Percentiles rank a stretch among this genome's conserved stretches.
These are phyloP conservation scores for Listrodromus nycthemerus DNA, from an alignment of 2,888 invertebrate species.

Conservation along the genomic window DNA sequence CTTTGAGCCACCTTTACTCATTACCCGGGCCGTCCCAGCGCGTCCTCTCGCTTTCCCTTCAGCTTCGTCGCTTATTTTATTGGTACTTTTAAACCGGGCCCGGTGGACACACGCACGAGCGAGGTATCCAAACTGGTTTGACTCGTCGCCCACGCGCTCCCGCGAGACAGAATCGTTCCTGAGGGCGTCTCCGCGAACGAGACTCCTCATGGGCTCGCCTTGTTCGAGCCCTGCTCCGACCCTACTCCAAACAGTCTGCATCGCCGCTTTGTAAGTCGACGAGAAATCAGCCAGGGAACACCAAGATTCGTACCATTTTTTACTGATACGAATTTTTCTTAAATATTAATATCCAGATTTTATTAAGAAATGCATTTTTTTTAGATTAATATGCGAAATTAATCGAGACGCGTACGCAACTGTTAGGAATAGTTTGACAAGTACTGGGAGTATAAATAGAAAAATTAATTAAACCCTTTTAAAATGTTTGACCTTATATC, in stretches of 20 bases:
- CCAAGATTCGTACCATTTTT: background rate
- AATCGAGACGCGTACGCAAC: too few species aligned
- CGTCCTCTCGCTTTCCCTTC: constrained; percentile 7
- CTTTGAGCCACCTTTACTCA: constrained; percentile 26
- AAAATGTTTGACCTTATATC: too few species aligned
- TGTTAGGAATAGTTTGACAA: too few species aligned
- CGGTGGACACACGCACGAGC: constrained; percentile 57
- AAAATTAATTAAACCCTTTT: too few species aligned
- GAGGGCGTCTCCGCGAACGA: constrained; percentile 38
- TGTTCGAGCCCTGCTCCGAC: constrained; percentile 16
- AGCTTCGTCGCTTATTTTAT: constrained; percentile 56
- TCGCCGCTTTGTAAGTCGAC: constrained; percentile 15
- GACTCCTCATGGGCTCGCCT: constrained; percentile 20
- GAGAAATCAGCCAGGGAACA: background rate
- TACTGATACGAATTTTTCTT: background rate
- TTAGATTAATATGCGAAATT: background rate
- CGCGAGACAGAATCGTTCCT: constrained; percentile 43
- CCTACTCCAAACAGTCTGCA: background rate
- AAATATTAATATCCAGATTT: too few species aligned
- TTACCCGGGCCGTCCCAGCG: constrained; percentile 34
- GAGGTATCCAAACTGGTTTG: constrained; percentile 71
- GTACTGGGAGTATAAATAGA: too few species aligned
- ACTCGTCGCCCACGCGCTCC: constrained; percentile 73
- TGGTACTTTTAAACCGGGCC: constrained; percentile 55
- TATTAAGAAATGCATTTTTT: too few species aligned